phyloP scores from a whole-genome alignment of 2,113 vertebrate species.

The Callaeas wilsoni region DNA sequence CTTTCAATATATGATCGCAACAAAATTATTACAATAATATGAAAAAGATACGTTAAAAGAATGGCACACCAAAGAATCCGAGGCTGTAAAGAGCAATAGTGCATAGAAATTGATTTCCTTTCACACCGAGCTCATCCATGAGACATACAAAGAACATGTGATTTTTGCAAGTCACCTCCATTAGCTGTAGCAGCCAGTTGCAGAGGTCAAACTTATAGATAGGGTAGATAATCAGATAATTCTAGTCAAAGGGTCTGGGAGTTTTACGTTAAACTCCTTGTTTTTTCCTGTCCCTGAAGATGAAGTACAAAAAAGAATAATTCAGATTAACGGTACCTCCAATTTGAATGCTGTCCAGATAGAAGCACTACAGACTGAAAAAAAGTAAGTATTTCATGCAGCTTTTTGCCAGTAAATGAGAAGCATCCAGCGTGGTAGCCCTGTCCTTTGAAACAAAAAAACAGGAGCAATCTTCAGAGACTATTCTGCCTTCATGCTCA shows the following conservation, averaged over 20 bases:
- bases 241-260: background rate
- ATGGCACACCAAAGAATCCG: background rate
- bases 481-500: background rate
- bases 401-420: background rate
- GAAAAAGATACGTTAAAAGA: background rate
- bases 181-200: fast-evolving
- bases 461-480: background rate
- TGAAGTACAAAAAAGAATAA: background rate
- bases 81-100: background rate
- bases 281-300: background rate
- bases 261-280: background rate
- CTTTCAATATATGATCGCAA: background rate
- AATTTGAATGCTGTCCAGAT: background rate
- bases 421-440: background rate
- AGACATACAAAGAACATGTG: background rate
- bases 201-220: background rate
- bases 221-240: background rate
- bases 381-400: background rate
- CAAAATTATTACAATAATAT: background rate
- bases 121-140: background rate
- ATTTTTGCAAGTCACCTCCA: background rate
- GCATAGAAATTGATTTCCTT: background rate
- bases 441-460: background rate
- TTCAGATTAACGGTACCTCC: background rate
- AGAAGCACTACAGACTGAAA: background rate